These are phyloP conservation scores for Teleogryllus occipitalis DNA, from an alignment of 1,140 invertebrate species.

Conservation along the genomic window DNA sequence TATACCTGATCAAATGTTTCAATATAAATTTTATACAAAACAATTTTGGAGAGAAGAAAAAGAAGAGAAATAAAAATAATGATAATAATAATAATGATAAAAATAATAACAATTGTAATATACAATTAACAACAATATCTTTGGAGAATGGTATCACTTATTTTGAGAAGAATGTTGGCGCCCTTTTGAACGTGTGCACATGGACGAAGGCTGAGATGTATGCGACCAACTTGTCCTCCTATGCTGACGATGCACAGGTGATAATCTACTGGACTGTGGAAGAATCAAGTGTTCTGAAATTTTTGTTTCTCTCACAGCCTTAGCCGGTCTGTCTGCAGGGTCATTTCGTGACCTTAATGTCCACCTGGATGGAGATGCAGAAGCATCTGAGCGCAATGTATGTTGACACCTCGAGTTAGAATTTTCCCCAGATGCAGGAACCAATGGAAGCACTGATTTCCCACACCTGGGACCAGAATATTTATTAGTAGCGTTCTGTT, in stretches of 20 bases:
- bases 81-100: background rate
- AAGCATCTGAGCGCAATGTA: background rate
- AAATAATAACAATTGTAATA: too few species aligned
- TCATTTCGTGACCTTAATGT: background rate
- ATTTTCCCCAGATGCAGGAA: background rate
- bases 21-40: background rate
- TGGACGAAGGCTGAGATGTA: background rate
- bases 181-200: background rate
- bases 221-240: background rate
- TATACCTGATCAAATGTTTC: too few species aligned
- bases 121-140: background rate
- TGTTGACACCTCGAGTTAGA: background rate
- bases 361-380: background rate
- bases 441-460: background rate
- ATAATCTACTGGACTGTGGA: too few species aligned
- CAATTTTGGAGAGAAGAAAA: too few species aligned
- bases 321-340: background rate
- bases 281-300: background rate
- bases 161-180: background rate
- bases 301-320: background rate
- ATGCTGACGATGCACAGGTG: too few species aligned
- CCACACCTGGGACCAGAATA: background rate
- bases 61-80: background rate
- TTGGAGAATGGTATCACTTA: background rate
- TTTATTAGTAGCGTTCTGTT: background rate